phyloP scores from a whole-genome alignment of 2,888 invertebrate genomes.

The Cremastobaeus sp. region DNA sequence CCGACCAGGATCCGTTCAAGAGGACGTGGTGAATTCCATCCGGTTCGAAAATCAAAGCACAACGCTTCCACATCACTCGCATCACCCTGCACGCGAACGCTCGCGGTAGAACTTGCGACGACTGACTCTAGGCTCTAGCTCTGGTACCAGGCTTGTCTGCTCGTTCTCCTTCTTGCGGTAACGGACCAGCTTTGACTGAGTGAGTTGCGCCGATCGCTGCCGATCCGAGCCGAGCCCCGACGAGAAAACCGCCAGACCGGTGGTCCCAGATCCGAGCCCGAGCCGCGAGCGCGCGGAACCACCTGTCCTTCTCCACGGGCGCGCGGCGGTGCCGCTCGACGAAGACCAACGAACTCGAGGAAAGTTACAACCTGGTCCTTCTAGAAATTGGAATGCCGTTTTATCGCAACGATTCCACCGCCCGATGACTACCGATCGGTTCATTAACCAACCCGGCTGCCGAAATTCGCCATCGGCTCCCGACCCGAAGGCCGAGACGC shows the following conservation, averaged over 20 bases:
- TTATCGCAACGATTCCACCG: constrained; percentile 19
- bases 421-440: constrained; percentile 4
- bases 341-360: background rate
- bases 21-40: constrained; percentile 14
- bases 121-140: constrained; percentile 15
- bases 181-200: constrained; percentile 57
- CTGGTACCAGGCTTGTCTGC: constrained; percentile 31
- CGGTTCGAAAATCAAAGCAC: constrained; percentile 24
- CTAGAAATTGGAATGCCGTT: constrained; percentile 51
- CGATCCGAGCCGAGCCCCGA: constrained; percentile 23
- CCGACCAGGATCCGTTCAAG: constrained; percentile 11
- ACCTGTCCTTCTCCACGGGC: constrained; percentile 14
- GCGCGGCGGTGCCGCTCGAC: background rate
- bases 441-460: constrained; percentile 3
- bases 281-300: background rate
- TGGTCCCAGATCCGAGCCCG: constrained; percentile 12
- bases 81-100: constrained; percentile 41
- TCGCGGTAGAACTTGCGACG: constrained; percentile 29
- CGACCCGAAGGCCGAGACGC: background rate
- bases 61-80: constrained; percentile 55
- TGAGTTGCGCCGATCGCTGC: constrained; percentile 23
- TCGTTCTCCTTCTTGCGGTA: constrained; percentile 57
- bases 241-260: constrained; percentile 13
- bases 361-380: background rate
- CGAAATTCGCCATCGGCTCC: background rate